Percentiles rank a stretch among this genome's conserved stretches.
These are phyloP conservation scores for Drosophila ohnishii DNA, from an alignment of 1,140 invertebrate species.

Conservation along the genomic window DNA sequence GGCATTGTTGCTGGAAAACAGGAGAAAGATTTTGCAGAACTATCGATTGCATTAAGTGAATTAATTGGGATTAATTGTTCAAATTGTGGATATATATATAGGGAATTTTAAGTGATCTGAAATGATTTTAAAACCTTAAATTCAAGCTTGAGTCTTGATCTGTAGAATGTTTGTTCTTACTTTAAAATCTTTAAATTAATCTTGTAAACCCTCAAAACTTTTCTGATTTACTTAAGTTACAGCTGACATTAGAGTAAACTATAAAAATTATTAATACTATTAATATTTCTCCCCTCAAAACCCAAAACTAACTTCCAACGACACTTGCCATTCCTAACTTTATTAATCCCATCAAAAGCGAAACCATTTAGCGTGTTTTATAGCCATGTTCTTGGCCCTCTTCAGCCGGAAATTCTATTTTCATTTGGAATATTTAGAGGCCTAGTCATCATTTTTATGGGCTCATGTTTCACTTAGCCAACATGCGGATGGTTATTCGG, in stretches of 20 bases:
- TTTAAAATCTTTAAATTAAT: too few relatives aligned
- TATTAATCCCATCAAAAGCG: constrained; percentile 32
- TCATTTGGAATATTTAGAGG: constrained; percentile 40
- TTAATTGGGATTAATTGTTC: constrained; percentile 30
- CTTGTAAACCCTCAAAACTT: not conserved
- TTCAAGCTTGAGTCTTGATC: too few relatives aligned
- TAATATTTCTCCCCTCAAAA: not conserved
- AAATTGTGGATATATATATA: not conserved
- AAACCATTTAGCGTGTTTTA: constrained; percentile 44
- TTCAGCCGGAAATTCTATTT: constrained; percentile 12
- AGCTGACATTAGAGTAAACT: not conserved
- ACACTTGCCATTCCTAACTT: constrained; percentile 16
- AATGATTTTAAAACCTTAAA: not conserved
- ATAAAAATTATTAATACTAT: constrained; percentile 5
- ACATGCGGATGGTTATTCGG: constrained; percentile 40
- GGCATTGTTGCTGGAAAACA: constrained; percentile 13
- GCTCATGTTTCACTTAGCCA: constrained; percentile 71
- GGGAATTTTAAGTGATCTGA: not conserved
- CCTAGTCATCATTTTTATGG: constrained; percentile 66
- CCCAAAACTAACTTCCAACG: not conserved
- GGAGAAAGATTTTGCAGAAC: constrained; percentile 18
- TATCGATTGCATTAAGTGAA: constrained; percentile 34
- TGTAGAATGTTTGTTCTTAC: too few relatives aligned
- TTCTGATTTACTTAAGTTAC: not conserved
- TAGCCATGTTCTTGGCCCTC: constrained; percentile 18